Evolutionary conservation across 2,113 vertebrate genomes (phyloP), one percentile per base, ranked within the genome.

Genomic region (Camelus bactrianus): DNA sequence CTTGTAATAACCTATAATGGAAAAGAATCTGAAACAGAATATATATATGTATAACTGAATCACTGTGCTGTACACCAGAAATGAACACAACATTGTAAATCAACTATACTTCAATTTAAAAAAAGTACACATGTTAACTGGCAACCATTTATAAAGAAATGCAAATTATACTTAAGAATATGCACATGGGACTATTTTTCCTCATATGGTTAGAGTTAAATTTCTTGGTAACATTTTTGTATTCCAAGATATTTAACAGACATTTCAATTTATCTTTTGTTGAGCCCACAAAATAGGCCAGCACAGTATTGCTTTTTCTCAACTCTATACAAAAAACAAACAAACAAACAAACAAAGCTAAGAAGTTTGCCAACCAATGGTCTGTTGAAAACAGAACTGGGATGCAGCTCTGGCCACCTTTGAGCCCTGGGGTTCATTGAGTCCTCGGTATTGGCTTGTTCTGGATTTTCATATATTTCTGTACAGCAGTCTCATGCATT

Each of bases 241-340:
- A 70, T 81, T 90, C 42, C 24, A 92, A 69, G 67, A 56, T 89
- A 94, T 67, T 89, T 92, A 38, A 81, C 13, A 92, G 75, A 38
- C n/a, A 82, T 72, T 94, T 79, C 91, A 80, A 89, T 93, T 94
- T 54, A 89, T 56, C 54, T 75, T 58, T 75, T 58, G 58, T 46
- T 83, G 38, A 65, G 19, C 22, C 50, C 54, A 90, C 15, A 90
- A 90, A 95, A 92, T 19, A 82, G 22, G 75, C 15, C 28, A 83
- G 60, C 3, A 62, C 13, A 73, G 9, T 79, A 50, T 24, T 72
- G 79, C 35, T 50, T 92, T 96, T 89, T 38, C n/a, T 94, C 12
- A 90, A 50, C 89, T 95, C 32, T 86, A 91, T 16, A 32, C 22
- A 64, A 92, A 84, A 30, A 89, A 82, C 38, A 95, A 89, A 85